phyloP scores from a whole-genome alignment of 2,113 vertebrate genomes.

The Cyanoderma ruficeps region DNA sequence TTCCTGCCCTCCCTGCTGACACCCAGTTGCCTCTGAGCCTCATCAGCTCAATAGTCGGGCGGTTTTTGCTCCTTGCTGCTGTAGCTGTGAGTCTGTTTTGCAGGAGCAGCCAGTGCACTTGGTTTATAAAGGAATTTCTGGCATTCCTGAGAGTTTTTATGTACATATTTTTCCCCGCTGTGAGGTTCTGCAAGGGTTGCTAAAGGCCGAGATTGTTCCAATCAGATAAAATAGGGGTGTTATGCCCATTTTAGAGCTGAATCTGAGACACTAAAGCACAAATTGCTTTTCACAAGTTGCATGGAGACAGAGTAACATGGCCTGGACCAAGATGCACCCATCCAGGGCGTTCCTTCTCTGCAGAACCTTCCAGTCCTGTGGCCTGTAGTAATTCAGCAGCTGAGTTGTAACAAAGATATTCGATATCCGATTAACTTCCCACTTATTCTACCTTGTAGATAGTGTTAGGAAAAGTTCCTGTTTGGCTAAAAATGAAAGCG shows the following conservation, averaged over 20 bases:
- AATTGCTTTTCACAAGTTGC: background rate
- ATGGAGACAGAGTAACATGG: fast-evolving
- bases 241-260: background rate
- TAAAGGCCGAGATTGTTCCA: background rate
- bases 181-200: background rate
- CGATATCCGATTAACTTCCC: background rate
- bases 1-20: constrained; percentile 1
- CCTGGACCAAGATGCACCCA: background rate
- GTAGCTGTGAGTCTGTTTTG: background rate
- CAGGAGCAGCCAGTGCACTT: background rate
- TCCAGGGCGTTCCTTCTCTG: background rate
- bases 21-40: background rate
- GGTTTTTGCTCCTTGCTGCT: background rate
- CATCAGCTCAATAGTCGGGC: background rate
- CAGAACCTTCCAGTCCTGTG: fast-evolving
- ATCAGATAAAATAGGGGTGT: background rate
- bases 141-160: background rate
- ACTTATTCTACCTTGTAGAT: background rate
- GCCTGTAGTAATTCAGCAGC: background rate
- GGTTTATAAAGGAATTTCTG: background rate
- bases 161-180: background rate
- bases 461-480: background rate
- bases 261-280: background rate
- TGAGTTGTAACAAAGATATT: background rate
- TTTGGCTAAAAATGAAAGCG: background rate